Percentiles rank a stretch among this genome's conserved stretches.
These are phyloP conservation scores for Synanthedon myopaeformis DNA, from an alignment of 2,888 invertebrate species.

Conservation along the genomic window DNA sequence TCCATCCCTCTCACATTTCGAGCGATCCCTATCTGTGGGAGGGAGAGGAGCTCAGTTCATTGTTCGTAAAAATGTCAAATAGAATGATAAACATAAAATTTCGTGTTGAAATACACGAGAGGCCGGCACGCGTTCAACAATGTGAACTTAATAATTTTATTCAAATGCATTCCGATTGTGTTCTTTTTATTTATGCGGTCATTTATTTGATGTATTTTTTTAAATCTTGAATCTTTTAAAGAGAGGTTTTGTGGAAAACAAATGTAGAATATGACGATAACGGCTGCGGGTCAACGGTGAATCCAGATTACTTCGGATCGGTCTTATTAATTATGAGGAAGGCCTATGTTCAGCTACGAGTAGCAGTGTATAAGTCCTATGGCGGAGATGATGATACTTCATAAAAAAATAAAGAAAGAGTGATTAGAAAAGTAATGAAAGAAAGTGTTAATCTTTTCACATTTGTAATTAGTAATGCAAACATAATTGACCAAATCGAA, in stretches of 20 bases:
- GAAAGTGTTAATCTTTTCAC: too few relatives aligned
- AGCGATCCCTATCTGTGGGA: slow-evolving; percentile 21
- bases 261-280: too few relatives aligned
- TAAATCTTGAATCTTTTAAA: background rate
- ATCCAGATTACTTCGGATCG: too few relatives aligned
- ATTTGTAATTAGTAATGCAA: background rate
- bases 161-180: slow-evolving; percentile 36
- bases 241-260: too few relatives aligned
- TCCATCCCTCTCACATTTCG: slow-evolving; percentile 33
- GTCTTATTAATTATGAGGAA: too few relatives aligned
- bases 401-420: too few relatives aligned
- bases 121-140: slow-evolving; percentile 44
- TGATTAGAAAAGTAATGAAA: too few relatives aligned
- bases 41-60: slow-evolving; percentile 35
- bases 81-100: slow-evolving; percentile 67
- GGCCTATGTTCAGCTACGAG: too few relatives aligned
- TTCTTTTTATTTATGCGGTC: slow-evolving; percentile 9
- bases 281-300: too few relatives aligned
- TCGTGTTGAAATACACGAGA: slow-evolving; percentile 51
- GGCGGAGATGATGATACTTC: too few relatives aligned
- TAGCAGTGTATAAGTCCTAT: too few relatives aligned
- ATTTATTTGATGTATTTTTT: slow-evolving; percentile 22
- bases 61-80: slow-evolving; percentile 67
- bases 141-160: slow-evolving; percentile 48
- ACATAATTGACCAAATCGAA: slow-evolving; percentile 6